Percentiles rank a stretch among this genome's conserved stretches.
phyloP scores from a whole-genome alignment of 2,113 vertebrate genomes.

The Phyllostomus discolor region DNA sequence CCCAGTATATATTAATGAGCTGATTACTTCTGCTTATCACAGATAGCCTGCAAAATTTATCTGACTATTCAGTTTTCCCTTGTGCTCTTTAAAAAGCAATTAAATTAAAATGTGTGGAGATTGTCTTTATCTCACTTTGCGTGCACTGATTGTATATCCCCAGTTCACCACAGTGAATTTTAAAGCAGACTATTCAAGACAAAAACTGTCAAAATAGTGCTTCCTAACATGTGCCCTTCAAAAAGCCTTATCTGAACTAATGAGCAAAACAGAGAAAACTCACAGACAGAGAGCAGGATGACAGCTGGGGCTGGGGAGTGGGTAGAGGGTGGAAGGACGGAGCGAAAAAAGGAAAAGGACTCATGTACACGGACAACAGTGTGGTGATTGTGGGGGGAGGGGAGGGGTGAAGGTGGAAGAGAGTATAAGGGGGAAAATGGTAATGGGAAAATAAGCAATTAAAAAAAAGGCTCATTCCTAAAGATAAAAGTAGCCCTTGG shows the following conservation, averaged over 20 bases:
- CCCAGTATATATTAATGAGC: constrained; percentile 45
- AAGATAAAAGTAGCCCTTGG: not conserved
- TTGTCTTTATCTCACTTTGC: constrained; percentile 65
- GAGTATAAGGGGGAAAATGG: too few species aligned
- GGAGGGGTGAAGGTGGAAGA: too few species aligned
- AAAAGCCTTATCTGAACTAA: not conserved
- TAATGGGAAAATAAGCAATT: too few species aligned
- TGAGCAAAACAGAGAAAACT: too few species aligned
- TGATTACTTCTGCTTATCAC: constrained; percentile 61
- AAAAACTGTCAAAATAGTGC: not conserved
- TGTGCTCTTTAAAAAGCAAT: constrained; percentile 69
- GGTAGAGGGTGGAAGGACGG: too few species aligned
- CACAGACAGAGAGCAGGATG: too few species aligned
- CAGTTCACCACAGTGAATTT: constrained; percentile 61
- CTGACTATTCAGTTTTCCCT: constrained; percentile 65
- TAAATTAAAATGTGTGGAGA: constrained; percentile 70
- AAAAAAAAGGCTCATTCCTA: not conserved
- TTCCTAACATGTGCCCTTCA: not conserved
- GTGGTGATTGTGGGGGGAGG: too few species aligned
- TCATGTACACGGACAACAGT: too few species aligned
- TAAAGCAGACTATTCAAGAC: constrained; percentile 31
- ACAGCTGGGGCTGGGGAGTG: too few species aligned
- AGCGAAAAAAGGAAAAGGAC: too few species aligned
- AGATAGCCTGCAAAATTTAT: constrained; percentile 54
- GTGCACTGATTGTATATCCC: constrained; percentile 56